These are phyloP conservation scores for Mya arenaria DNA, from an alignment of 1,140 invertebrate genomes.

Conservation along the genomic window DNA sequence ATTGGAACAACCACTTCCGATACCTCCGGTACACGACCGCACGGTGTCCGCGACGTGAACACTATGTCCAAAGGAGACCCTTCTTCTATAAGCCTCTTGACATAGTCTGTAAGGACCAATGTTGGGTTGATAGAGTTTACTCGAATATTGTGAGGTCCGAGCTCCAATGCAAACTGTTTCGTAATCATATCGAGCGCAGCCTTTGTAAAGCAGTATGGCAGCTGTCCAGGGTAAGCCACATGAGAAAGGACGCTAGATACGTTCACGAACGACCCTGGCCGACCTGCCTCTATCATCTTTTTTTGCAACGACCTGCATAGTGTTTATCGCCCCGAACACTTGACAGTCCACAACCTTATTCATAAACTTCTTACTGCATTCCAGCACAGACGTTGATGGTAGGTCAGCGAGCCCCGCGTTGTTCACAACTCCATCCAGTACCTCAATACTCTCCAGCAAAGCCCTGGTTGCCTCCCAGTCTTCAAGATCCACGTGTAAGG, in stretches of 20 bases:
- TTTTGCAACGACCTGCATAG: slow-evolving; percentile 1
- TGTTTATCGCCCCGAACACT: slow-evolving; percentile 8
- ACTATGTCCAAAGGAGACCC: neutral
- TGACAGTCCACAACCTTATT: slow-evolving; percentile 3
- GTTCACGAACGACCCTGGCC: slow-evolving; percentile 29
- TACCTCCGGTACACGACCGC: neutral
- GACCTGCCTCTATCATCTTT: slow-evolving; percentile 26
- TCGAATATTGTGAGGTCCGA: slow-evolving; percentile 33
- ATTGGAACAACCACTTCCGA: neutral
- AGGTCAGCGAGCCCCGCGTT: slow-evolving; percentile 85
- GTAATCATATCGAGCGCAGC: slow-evolving; percentile 36
- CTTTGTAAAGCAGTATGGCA: slow-evolving; percentile 11
- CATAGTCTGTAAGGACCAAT: slow-evolving; percentile 6
- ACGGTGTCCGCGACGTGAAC: slow-evolving; percentile 1
- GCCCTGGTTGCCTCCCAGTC: slow-evolving; percentile 89
- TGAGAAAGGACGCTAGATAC: neutral
- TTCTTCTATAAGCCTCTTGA: neutral
- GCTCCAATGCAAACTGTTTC: slow-evolving; percentile 29
- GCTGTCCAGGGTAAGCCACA: neutral
- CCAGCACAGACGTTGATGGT: too few species aligned
- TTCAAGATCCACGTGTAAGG: slow-evolving; percentile 86
- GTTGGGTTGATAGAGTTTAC: slow-evolving; percentile 35
- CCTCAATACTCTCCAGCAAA: slow-evolving; percentile 82
- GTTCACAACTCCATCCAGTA: slow-evolving; percentile 90
- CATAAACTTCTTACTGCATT: slow-evolving; percentile 1